Evolutionary conservation across 2,797 vertebrate genomes (phyloP).

Genomic region (Crypturellus tataupa): DNA sequence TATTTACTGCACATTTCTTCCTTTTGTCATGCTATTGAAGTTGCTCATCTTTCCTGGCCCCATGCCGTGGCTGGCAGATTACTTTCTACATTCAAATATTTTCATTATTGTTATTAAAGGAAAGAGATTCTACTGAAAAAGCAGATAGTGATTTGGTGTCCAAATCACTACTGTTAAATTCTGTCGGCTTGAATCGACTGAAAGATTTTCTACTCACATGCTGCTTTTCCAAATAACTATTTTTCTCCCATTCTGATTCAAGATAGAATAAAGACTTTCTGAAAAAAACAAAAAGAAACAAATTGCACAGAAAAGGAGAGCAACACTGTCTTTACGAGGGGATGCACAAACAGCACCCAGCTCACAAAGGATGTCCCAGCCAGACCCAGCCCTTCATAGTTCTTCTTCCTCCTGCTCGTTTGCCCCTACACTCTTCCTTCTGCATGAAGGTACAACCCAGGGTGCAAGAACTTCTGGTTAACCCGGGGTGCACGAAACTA

Average conservation of each 20-base stretch:
- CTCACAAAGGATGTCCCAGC: background rate
- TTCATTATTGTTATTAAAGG: background rate
- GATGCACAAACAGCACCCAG: background rate
- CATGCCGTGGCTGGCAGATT: background rate
- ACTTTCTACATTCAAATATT: background rate
- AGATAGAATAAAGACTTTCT: background rate
- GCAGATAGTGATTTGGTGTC: background rate
- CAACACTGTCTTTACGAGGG: rapidly evolving
- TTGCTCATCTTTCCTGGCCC: background rate
- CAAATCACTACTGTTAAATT: background rate
- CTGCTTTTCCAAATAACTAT: background rate
- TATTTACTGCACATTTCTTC: background rate
- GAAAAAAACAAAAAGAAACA: background rate
- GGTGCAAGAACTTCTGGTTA: rapidly evolving
- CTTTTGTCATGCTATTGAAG: background rate
- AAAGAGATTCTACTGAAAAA: background rate
- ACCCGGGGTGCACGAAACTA: background rate
- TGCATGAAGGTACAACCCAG: background rate
- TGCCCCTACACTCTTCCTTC: background rate
- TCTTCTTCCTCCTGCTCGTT: background rate
- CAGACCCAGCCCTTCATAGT: background rate
- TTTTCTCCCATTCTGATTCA: background rate
- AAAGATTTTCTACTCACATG: background rate
- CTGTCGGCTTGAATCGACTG: background rate
- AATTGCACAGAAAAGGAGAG: background rate